A percentile compares a stretch with the other conserved stretches of the same genome.
Evolutionary conservation across 1,140 invertebrate genomes (phyloP).

Genomic region (Muscidifurax raptorellus): DNA sequence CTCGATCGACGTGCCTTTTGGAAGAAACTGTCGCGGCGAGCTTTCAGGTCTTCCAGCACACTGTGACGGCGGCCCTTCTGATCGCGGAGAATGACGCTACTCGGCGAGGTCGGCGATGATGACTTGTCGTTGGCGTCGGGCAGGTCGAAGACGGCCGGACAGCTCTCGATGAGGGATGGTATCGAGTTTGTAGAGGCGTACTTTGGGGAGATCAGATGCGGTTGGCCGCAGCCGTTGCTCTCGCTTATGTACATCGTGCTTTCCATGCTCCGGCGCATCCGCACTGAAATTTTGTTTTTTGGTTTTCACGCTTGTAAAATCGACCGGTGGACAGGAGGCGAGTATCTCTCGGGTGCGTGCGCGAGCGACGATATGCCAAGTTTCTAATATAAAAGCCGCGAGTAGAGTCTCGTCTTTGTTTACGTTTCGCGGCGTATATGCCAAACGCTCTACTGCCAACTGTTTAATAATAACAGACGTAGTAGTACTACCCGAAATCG

Average conservation of each 20-base stretch:
- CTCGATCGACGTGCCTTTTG: conserved; percentile 67
- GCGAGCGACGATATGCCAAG: background rate
- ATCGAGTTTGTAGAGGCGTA: conserved; percentile 73
- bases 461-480: background rate
- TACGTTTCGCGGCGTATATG: background rate
- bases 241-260: conserved; percentile 70
- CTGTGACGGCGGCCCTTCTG: conserved; percentile 68
- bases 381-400: background rate
- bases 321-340: background rate
- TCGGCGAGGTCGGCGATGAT: conserved; percentile 62
- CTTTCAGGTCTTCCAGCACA: conserved; percentile 69
- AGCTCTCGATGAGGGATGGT: conserved; percentile 64
- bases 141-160: background rate
- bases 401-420: background rate
- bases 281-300: background rate
- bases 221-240: conserved; percentile 59
- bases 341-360: background rate
- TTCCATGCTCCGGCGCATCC: conserved; percentile 65
- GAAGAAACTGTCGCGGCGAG: conserved; percentile 68
- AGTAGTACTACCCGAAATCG: background rate
- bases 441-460: background rate
- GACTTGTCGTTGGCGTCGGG: background rate
- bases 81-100: conserved; percentile 62
- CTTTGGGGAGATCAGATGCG: conserved; percentile 56
- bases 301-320: background rate